Percentiles rank a stretch among this genome's conserved stretches.
Evolutionary conservation across 2,113 vertebrate species (phyloP).

Genomic region (Oryctolagus cuniculus): DNA sequence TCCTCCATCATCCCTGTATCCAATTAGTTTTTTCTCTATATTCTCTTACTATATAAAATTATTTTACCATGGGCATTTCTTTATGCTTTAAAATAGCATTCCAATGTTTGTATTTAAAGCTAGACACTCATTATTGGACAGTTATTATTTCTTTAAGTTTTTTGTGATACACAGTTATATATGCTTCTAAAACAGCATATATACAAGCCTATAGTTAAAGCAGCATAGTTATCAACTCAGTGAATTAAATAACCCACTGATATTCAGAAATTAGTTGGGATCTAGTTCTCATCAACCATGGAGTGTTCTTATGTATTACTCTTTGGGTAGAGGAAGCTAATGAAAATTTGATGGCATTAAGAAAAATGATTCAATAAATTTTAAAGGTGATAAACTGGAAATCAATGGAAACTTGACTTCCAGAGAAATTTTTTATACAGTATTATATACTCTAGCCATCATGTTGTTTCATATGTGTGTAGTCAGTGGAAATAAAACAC

Average conservation of each 20-base stretch:
- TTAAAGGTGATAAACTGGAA: neutral
- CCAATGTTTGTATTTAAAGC: neutral
- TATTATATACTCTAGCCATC: neutral
- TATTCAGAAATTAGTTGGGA: neutral
- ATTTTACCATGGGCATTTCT: neutral
- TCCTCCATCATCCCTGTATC: neutral
- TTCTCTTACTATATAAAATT: neutral
- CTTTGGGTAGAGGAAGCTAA: constrained; percentile 18
- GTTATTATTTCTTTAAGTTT: neutral
- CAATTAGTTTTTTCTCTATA: neutral
- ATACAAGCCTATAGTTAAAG: neutral
- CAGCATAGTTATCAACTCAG: neutral
- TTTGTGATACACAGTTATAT: neutral
- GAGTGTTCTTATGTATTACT: neutral
- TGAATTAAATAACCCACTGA: neutral
- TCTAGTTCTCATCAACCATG: neutral
- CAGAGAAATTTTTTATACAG: neutral
- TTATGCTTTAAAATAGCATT: constrained; percentile 11
- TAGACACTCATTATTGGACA: neutral
- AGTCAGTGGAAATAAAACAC: neutral
- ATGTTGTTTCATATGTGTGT: neutral
- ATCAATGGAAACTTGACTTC: neutral
- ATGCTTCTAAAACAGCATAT: neutral
- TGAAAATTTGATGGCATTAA: neutral
- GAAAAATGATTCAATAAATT: neutral